These are phyloP conservation scores for Clarias platycephalus DNA, from an alignment of 2,797 vertebrate species.

Conservation along the genomic window DNA sequence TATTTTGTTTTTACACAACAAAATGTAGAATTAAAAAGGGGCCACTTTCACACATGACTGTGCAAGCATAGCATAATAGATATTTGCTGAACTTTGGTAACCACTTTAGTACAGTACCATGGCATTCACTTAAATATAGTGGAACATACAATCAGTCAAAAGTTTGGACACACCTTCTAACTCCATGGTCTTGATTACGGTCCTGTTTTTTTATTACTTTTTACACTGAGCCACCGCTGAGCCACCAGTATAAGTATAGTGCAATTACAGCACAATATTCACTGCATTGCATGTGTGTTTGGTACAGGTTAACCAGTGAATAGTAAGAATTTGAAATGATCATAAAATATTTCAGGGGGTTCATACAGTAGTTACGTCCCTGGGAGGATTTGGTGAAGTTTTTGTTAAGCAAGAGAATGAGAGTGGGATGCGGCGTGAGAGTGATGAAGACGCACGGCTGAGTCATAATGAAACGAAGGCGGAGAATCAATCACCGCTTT, in stretches of 20 bases:
- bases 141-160: too few species aligned
- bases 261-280: neutral
- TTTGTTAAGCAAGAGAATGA: slow-evolving; percentile 7
- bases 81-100: too few species aligned
- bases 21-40: too few species aligned
- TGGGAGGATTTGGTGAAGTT: neutral
- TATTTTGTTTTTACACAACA: too few species aligned
- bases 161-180: too few species aligned
- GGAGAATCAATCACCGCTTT: slow-evolving; percentile 41
- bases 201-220: too few species aligned
- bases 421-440: slow-evolving; percentile 34
- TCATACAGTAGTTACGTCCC: neutral
- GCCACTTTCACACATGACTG: too few species aligned
- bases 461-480: slow-evolving; percentile 49
- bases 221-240: too few species aligned
- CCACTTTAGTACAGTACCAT: too few species aligned
- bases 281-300: neutral
- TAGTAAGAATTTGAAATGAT: neutral
- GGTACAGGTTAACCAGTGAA: neutral
- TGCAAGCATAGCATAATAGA: too few species aligned
- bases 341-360: neutral
- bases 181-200: too few species aligned
- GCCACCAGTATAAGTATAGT: neutral
- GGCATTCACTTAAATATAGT: too few species aligned
- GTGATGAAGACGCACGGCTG: slow-evolving; percentile 52